Conservation (phyloP, 2,797 vertebrate genomes). For the Microtus agrestis region DNA sequence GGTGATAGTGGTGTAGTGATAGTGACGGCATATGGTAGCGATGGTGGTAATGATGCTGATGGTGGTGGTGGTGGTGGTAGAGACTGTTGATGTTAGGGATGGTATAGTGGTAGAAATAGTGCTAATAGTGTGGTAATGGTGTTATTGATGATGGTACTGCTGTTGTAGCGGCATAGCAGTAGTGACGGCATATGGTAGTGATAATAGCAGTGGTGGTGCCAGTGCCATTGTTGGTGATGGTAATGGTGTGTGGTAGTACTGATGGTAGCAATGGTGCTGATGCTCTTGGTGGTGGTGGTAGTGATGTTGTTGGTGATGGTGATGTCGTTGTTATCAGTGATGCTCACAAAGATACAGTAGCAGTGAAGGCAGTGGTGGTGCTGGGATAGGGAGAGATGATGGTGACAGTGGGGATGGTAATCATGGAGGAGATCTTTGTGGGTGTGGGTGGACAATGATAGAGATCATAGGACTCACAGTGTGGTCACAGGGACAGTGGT, state of each 20-base stretch:
- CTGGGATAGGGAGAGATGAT: background rate
- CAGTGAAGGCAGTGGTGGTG: background rate
- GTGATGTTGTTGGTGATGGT: background rate
- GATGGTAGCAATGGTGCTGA: fast-evolving
- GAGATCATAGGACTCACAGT: background rate
- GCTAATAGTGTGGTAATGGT: no score
- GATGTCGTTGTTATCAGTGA: no score
- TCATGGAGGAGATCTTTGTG: background rate
- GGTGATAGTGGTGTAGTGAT: background rate
- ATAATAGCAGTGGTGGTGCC: fast-evolving
- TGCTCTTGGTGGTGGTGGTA: no score
- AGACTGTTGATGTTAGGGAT: background rate
- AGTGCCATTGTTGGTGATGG: no score
- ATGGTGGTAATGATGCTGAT: background rate
- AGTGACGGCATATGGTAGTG: background rate
- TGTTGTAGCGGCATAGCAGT: fast-evolving
- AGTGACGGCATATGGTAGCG: background rate
- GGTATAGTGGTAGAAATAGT: background rate
- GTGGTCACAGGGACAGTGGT: background rate
- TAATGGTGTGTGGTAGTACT: background rate
- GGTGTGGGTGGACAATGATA: background rate
- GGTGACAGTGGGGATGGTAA: background rate
- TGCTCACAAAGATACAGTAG: background rate
- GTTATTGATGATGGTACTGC: background rate
- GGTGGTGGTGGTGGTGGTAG: fast-evolving